phyloP scores from a whole-genome alignment of 2,113 vertebrate species.

The Dromiciops gliroides region DNA sequence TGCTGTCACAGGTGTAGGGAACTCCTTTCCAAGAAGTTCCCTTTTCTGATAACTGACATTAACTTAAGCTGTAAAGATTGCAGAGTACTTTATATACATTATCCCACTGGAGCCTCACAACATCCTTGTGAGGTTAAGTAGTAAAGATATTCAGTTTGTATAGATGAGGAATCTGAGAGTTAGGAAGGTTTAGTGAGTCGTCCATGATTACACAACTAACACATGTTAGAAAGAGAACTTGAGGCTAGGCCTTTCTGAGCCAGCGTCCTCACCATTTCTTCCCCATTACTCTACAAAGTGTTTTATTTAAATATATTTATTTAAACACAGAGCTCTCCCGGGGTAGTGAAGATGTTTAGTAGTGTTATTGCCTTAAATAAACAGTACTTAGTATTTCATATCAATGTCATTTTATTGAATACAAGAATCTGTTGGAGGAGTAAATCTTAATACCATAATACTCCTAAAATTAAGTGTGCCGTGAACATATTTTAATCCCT shows the following conservation, averaged over 20 bases:
- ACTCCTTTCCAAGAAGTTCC: background rate
- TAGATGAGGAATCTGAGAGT: background rate
- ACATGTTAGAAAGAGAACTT: background rate
- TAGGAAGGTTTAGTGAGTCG: background rate
- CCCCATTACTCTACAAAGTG: background rate
- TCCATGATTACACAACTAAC: background rate
- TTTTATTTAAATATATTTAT: background rate
- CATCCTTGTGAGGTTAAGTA: background rate
- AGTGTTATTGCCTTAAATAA: background rate
- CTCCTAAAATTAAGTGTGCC: background rate
- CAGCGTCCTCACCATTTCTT: background rate
- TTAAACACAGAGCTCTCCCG: background rate
- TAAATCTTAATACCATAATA: background rate
- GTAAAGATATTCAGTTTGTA: background rate
- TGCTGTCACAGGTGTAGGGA: background rate
- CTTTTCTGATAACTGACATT: background rate
- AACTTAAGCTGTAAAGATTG: background rate
- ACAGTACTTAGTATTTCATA: background rate
- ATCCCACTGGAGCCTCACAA: background rate
- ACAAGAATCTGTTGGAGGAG: background rate
- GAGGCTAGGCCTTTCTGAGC: background rate
- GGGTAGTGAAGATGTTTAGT: slow-evolving; percentile 16
- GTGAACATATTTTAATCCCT: background rate
- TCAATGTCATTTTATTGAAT: background rate
- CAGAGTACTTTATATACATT: background rate